Evolutionary conservation across 2,888 invertebrate genomes (phyloP).

Genomic region (Thera obeliscata): DNA sequence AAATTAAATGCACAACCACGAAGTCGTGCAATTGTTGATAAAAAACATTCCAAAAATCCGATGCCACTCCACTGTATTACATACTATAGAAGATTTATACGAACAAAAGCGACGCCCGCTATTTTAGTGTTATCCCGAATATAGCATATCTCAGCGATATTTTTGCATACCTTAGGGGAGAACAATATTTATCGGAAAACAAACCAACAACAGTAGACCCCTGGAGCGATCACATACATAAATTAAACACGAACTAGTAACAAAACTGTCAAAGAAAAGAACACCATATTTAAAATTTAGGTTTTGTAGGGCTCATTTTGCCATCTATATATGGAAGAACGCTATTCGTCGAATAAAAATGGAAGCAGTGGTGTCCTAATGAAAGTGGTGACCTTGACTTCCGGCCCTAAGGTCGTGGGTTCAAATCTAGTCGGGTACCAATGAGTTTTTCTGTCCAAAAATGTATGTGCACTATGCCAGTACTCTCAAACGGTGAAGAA

Average conservation of each 20-base stretch:
- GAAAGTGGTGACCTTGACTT: no score
- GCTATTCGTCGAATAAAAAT: no score
- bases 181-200: conserved; percentile 67
- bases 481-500: no score
- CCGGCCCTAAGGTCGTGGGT: no score
- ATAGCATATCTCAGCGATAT: conserved; percentile 72
- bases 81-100: conserved; percentile 74
- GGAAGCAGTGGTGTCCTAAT: no score
- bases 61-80: conserved; percentile 76
- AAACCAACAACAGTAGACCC: conserved; percentile 51
- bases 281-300: background rate
- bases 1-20: background rate
- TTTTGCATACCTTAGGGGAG: conserved; percentile 79
- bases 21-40: background rate
- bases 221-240: background rate
- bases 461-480: no score
- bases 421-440: no score
- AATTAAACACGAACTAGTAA: background rate
- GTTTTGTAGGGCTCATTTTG: no score
- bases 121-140: conserved; percentile 65
- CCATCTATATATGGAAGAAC: no score
- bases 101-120: conserved; percentile 66
- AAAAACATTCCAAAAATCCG: conserved; percentile 45
- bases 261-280: background rate
- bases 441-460: no score